Evolutionary conservation across 2,888 invertebrate species (phyloP).

Genomic region (Xestia c-nigrum): DNA sequence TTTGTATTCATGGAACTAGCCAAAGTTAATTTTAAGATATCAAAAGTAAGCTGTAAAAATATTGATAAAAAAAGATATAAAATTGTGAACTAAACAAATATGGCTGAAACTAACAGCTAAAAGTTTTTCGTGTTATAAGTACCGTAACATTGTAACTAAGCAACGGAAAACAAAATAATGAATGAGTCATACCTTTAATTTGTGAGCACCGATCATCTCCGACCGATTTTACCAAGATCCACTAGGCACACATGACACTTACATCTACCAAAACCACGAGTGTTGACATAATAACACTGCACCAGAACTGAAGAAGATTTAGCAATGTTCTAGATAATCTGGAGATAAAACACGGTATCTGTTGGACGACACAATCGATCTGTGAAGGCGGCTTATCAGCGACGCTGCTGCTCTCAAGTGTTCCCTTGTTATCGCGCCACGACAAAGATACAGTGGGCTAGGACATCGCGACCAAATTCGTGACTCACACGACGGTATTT

Average conservation of each 20-base stretch:
- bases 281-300: conserved; percentile 67
- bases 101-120: conserved; percentile 7
- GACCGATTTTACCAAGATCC: conserved; percentile 25
- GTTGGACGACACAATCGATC: conserved; percentile 75
- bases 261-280: conserved; percentile 24
- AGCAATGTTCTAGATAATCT: conserved; percentile 77
- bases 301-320: conserved; percentile 69
- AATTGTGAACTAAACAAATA: background rate
- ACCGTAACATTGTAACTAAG: conserved; percentile 33
- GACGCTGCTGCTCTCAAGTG: conserved; percentile 68
- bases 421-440: conserved; percentile 53
- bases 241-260: conserved; percentile 52
- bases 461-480: conserved; percentile 26
- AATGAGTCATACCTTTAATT: conserved; percentile 68
- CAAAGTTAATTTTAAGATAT: background rate
- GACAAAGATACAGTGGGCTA: conserved; percentile 42
- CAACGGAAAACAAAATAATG: conserved; percentile 21
- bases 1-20: background rate
- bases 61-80: conserved; percentile 5
- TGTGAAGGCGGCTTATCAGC: conserved; percentile 73
- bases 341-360: conserved; percentile 79
- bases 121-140: background rate
- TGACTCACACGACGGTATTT: conserved; percentile 56
- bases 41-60: background rate
- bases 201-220: conserved; percentile 68